Conservation (phyloP, 1,140 invertebrate genomes). For the Drosophila kurseongensis region DNA sequence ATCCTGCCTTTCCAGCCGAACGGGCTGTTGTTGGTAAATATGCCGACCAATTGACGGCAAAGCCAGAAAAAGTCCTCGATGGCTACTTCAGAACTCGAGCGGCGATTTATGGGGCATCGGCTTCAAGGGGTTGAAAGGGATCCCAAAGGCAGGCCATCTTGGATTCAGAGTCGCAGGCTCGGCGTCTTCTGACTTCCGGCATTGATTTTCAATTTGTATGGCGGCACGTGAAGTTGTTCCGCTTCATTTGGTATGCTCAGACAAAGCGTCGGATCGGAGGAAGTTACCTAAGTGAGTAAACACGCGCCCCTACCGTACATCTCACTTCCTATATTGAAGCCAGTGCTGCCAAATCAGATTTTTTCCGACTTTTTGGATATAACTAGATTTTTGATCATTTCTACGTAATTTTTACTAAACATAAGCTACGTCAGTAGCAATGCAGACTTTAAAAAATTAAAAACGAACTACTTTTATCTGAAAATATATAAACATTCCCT, state of each 20-base stretch:
- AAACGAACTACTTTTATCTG: too few species aligned
- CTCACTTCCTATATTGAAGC: neutral
- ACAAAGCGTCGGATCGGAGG: conserved; percentile 14
- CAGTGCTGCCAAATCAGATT: neutral
- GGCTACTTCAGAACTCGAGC: conserved; percentile 33
- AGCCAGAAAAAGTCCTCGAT: conserved; percentile 28
- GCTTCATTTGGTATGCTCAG: conserved; percentile 59
- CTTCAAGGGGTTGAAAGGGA: conserved; percentile 51
- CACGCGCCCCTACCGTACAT: conserved; percentile 23
- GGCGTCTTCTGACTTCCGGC: conserved; percentile 21
- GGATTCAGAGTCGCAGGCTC: conserved; percentile 8
- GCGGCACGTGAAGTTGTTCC: conserved; percentile 75
- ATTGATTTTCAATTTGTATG: conserved; percentile 80
- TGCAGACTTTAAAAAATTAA: too few species aligned
- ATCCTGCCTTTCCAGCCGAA: conserved; percentile 29
- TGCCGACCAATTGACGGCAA: conserved; percentile 48
- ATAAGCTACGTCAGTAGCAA: too few species aligned
- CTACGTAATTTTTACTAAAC: too few species aligned
- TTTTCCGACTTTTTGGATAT: too few species aligned
- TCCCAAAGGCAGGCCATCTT: conserved; percentile 11
- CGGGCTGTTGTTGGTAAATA: conserved; percentile 40
- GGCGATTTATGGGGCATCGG: conserved; percentile 53
- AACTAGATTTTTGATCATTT: too few species aligned
- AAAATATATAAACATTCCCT: too few species aligned
- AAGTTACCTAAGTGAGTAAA: conserved; percentile 74